Evolutionary conservation across 35 echinoderm and acorn worm genomes (phyloP).

Genomic region (Diadema setosum): DNA sequence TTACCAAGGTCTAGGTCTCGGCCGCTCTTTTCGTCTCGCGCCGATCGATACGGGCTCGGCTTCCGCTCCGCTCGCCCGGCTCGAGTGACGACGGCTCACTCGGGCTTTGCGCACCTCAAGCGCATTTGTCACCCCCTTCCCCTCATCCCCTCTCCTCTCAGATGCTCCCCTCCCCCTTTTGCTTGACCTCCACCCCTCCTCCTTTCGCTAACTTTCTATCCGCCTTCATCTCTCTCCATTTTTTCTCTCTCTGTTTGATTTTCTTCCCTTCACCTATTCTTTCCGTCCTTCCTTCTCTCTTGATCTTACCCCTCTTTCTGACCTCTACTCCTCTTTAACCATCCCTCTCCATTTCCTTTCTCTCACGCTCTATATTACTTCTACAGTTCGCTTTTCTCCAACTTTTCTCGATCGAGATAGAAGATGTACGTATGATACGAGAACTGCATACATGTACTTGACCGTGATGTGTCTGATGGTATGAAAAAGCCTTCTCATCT

Average conservation of each 20-base stretch:
- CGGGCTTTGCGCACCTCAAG: not conserved
- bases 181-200: not conserved
- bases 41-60: not conserved
- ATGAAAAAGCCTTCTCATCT: too few species aligned
- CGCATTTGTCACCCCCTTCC: not conserved
- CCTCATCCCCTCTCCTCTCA: not conserved
- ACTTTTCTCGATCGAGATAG: too few species aligned
- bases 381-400: too few species aligned
- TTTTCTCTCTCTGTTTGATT: not conserved
- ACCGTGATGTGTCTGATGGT: too few species aligned
- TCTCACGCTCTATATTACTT: too few species aligned
- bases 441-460: too few species aligned
- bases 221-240: not conserved
- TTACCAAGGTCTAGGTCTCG: conserved; percentile 5
- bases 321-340: not conserved
- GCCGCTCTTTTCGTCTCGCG: not conserved
- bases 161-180: not conserved
- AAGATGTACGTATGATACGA: too few species aligned
- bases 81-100: not conserved
- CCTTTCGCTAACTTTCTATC: not conserved
- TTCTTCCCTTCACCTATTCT: not conserved
- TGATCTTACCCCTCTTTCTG: not conserved
- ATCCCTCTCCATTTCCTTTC: not conserved
- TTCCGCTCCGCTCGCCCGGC: not conserved
- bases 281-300: not conserved